Conservation (phyloP, 64 coral and sea anemone species). For the Acropora yongei region DNA sequence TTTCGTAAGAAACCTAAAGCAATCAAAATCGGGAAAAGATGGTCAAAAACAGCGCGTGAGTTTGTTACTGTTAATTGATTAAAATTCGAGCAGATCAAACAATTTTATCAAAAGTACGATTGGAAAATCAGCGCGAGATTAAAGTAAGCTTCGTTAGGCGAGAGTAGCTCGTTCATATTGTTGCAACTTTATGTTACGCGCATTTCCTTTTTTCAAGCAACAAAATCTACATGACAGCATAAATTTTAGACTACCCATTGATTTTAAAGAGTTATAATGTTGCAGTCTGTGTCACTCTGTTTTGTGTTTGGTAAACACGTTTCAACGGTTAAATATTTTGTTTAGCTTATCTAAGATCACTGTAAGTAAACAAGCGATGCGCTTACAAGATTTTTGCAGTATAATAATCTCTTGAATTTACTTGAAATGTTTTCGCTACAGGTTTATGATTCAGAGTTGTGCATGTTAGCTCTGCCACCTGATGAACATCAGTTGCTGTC, state of each 20-base stretch:
- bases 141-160: not conserved
- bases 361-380: not conserved
- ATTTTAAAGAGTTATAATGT: no score
- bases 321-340: not conserved
- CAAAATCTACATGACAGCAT: not conserved
- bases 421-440: not conserved
- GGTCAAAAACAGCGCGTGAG: not conserved
- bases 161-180: not conserved
- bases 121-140: not conserved
- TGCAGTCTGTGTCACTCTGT: not conserved
- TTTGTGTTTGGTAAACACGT: not conserved
- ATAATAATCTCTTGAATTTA: no score
- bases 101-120: not conserved
- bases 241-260: not conserved
- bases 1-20: no score
- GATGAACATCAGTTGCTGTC: conserved; percentile 43
- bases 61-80: not conserved
- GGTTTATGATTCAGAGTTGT: conserved; percentile 40
- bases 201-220: no score
- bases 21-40: not conserved
- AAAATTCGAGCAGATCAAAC: not conserved
- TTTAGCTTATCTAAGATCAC: not conserved
- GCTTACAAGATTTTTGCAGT: no score
- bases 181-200: not conserved
- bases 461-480: conserved; percentile 54